Evolutionary conservation across 1,140 invertebrate species (phyloP).

Genomic region (Nephila pilipes): DNA sequence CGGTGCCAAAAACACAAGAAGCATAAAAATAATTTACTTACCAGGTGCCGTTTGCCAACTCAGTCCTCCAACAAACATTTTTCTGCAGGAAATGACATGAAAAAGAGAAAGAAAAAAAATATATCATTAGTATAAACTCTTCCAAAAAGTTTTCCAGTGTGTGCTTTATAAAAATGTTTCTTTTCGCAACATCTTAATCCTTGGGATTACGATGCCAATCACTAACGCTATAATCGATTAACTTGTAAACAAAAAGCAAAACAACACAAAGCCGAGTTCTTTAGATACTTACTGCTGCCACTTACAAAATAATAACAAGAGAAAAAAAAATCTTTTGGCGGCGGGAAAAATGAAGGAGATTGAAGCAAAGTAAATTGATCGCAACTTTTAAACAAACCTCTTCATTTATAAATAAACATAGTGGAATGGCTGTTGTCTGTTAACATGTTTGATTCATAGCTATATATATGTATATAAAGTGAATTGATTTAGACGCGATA

Average conservation of each 20-base stretch:
- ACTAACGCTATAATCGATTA: conserved; percentile 59
- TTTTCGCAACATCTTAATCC: conserved; percentile 50
- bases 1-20: conserved; percentile 29
- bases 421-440: conserved; percentile 14
- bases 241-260: not conserved
- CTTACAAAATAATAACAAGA: not conserved
- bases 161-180: conserved; percentile 56
- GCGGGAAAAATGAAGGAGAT: not conserved
- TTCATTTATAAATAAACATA: conserved; percentile 39
- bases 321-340: conserved; percentile 1
- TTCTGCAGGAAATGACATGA: conserved; percentile 84
- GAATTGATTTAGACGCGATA: too few species aligned
- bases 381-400: conserved; percentile 23
- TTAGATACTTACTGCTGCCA: conserved; percentile 18
- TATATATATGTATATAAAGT: not conserved
- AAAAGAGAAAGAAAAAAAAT: conserved; percentile 37
- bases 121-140: conserved; percentile 36
- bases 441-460: not conserved
- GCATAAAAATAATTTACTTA: conserved; percentile 83
- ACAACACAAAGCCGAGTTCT: conserved; percentile 5
- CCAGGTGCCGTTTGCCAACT: conserved; percentile 99
- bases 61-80: conserved; percentile 99
- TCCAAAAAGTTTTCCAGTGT: not conserved
- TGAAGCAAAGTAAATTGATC: conserved; percentile 19
- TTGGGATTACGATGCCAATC: conserved; percentile 66